A percentile compares a stretch with the other conserved stretches of the same genome.
These are phyloP conservation scores for Andrena bucephala DNA, from an alignment of 2,888 invertebrate genomes.

Conservation along the genomic window DNA sequence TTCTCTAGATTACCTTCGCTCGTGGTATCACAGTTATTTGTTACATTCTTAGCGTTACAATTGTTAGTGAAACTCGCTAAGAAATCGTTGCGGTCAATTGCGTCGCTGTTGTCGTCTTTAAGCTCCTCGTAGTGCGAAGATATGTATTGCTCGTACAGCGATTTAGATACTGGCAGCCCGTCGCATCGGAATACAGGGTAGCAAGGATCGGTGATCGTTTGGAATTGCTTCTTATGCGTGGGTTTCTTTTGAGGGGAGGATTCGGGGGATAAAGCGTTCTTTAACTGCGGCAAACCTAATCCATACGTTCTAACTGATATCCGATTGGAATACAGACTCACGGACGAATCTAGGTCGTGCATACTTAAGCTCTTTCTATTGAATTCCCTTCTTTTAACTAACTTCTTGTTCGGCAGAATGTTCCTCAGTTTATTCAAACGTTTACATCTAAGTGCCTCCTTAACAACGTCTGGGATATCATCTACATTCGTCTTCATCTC, in stretches of 20 bases:
- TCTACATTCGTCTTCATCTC: slow-evolving; percentile 70
- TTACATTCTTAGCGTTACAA: slow-evolving; percentile 24
- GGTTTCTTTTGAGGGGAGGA: slow-evolving; percentile 81
- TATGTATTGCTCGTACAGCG: slow-evolving; percentile 90
- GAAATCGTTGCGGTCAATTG: slow-evolving; percentile 43
- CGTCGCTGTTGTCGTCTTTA: slow-evolving; percentile 41
- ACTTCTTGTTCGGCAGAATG: slow-evolving; percentile 72
- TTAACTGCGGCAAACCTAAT: slow-evolving; percentile 85
- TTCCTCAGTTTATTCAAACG: slow-evolving; percentile 82
- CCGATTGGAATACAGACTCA: slow-evolving; percentile 87
- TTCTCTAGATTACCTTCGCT: slow-evolving; percentile 44
- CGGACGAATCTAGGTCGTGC: slow-evolving; percentile 88
- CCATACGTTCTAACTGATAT: slow-evolving; percentile 87
- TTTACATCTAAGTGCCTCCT: slow-evolving; percentile 84
- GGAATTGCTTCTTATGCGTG: slow-evolving; percentile 86
- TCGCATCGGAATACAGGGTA: slow-evolving; percentile 92
- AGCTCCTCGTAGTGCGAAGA: slow-evolving; percentile 88
- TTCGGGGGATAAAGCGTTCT: slow-evolving; percentile 67
- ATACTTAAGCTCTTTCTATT: slow-evolving; percentile 86
- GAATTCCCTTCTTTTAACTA: slow-evolving; percentile 67
- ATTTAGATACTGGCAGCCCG: slow-evolving; percentile 91
- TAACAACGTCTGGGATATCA: slow-evolving; percentile 85
- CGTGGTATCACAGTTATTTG: slow-evolving; percentile 43
- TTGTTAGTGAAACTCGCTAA: slow-evolving; percentile 37
- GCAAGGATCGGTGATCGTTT: slow-evolving; percentile 92